phyloP scores from a whole-genome alignment of 2,797 vertebrate species.

The Sebastolobus altivelis region DNA sequence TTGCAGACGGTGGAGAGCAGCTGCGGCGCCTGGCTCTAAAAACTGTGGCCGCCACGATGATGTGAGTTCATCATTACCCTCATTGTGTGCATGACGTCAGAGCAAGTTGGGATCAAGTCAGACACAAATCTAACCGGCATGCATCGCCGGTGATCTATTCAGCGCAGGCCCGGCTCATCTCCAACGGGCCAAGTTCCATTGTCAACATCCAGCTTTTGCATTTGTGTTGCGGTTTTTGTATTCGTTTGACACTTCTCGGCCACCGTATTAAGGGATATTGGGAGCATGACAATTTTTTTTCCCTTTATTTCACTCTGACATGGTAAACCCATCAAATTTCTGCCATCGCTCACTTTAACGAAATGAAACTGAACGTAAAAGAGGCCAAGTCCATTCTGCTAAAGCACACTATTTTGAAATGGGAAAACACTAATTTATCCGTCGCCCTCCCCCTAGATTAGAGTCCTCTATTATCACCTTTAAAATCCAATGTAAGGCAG shows the following conservation, averaged over 20 bases:
- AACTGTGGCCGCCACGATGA: too few relatives aligned
- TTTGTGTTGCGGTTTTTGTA: not conserved
- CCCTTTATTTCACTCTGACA: not conserved
- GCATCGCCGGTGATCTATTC: too few relatives aligned
- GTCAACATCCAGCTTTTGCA: not conserved
- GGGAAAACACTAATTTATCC: conserved; percentile 48
- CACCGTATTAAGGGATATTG: not conserved
- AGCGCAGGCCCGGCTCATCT: too few relatives aligned
- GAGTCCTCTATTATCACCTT: conserved; percentile 74
- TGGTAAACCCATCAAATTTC: not conserved
- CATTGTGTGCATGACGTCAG: too few relatives aligned
- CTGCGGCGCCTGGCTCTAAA: too few relatives aligned
- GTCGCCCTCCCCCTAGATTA: conserved; percentile 36
- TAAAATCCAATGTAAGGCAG: conserved; percentile 46
- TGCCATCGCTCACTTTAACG: not conserved
- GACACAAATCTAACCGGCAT: too few relatives aligned
- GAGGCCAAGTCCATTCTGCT: conserved; percentile 5
- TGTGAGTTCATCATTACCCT: too few relatives aligned
- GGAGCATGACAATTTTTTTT: not conserved
- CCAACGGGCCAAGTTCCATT: not conserved
- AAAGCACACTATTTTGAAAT: conserved; percentile 20
- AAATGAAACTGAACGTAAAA: conserved; percentile 29
- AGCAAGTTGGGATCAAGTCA: too few relatives aligned
- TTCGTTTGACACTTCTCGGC: not conserved
- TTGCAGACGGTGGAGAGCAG: too few relatives aligned